These are phyloP conservation scores for Crossocerus cetratus DNA, from an alignment of 2,888 invertebrate species.

Conservation along the genomic window DNA sequence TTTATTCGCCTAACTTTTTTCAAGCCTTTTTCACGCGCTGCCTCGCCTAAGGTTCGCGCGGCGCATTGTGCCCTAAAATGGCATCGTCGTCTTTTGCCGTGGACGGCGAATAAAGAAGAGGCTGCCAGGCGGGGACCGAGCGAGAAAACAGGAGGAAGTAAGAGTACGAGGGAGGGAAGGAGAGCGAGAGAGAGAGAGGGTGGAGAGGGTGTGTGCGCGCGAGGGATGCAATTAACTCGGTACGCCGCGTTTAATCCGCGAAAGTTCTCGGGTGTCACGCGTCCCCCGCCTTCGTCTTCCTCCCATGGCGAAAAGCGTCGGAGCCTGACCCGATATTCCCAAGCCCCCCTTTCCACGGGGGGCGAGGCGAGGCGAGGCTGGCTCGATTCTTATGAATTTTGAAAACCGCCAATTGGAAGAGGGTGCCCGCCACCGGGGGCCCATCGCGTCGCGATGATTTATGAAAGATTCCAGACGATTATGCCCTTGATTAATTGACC, in stretches of 20 bases:
- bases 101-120: slow-evolving; percentile 17
- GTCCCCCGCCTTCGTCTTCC: not conserved
- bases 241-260: slow-evolving; percentile 47
- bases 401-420: slow-evolving; percentile 33
- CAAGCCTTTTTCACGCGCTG: slow-evolving; percentile 13
- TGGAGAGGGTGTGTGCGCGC: slow-evolving; percentile 15
- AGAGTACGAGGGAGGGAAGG: too few relatives aligned
- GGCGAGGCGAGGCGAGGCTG: too few relatives aligned
- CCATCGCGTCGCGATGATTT: slow-evolving; percentile 45
- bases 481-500: slow-evolving; percentile 56
- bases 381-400: slow-evolving; percentile 35
- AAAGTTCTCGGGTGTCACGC: slow-evolving; percentile 51
- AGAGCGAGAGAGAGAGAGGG: not conserved
- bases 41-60: slow-evolving; percentile 28
- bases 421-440: slow-evolving; percentile 3
- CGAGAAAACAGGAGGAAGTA: not conserved
- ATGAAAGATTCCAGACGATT: slow-evolving; percentile 54
- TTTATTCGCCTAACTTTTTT: slow-evolving; percentile 5
- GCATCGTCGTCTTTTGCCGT: slow-evolving; percentile 24
- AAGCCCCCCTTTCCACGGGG: too few relatives aligned
- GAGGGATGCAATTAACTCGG: slow-evolving; percentile 47
- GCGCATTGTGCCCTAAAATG: slow-evolving; percentile 47
- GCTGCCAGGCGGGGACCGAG: not conserved
- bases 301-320: slow-evolving; percentile 4
- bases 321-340: slow-evolving; percentile 8